Conservation (phyloP, 2,797 vertebrate genomes). For the Petrocephalus schoutedeni region DNA sequence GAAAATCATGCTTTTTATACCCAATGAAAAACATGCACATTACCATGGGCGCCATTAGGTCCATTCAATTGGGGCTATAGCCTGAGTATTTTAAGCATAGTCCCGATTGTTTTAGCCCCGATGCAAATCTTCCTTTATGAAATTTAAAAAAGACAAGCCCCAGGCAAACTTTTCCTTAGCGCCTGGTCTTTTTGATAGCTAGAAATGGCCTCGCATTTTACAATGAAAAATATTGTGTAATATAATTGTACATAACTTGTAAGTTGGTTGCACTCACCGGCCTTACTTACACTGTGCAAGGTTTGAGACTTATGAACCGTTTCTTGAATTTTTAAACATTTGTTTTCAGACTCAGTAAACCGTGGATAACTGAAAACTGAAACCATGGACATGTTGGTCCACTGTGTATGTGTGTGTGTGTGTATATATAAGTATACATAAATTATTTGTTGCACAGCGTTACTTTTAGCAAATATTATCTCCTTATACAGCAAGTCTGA, state of each 20-base stretch:
- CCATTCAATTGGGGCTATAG: too few species aligned
- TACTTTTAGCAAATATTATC: not conserved
- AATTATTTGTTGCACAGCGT: not conserved
- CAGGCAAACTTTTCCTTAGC: too few species aligned
- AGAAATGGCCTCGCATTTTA: not conserved
- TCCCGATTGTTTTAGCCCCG: too few species aligned
- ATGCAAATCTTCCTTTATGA: too few species aligned
- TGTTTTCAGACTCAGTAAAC: not conserved
- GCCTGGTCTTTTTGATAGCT: too few species aligned
- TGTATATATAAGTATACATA: not conserved
- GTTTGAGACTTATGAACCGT: not conserved
- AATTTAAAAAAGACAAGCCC: too few species aligned
- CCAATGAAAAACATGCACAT: not conserved
- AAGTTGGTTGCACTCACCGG: not conserved
- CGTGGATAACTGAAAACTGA: not conserved
- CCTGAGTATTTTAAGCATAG: too few species aligned
- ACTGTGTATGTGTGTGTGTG: not conserved
- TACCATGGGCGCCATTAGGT: too few species aligned
- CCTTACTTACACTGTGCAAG: not conserved
- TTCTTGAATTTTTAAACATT: not conserved
- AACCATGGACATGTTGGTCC: not conserved
- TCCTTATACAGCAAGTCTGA: not conserved
- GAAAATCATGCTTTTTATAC: not conserved
- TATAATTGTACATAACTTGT: not conserved
- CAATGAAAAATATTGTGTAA: not conserved